A percentile compares a stretch with the other conserved stretches of the same genome.
These are phyloP conservation scores for Microdon myrmicae DNA, from an alignment of 2,888 invertebrate genomes.

Conservation along the genomic window DNA sequence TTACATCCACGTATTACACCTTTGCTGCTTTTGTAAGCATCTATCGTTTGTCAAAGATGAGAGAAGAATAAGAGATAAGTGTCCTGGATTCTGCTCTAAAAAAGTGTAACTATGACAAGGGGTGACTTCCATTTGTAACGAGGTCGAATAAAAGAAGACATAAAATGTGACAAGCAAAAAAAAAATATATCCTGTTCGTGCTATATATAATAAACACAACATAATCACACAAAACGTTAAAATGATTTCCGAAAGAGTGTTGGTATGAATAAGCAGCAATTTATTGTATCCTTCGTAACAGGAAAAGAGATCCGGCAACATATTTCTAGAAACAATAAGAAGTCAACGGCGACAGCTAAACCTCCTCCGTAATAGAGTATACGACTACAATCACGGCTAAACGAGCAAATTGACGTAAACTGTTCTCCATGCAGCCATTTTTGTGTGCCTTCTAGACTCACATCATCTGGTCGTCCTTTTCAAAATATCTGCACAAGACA, in stretches of 20 bases:
- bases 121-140: slow-evolving; percentile 18
- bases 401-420: slow-evolving; percentile 44
- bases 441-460: slow-evolving; percentile 7
- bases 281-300: slow-evolving; percentile 19
- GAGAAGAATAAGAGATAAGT: slow-evolving; percentile 22
- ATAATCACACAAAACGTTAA: slow-evolving; percentile 60
- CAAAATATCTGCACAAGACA: too few relatives aligned
- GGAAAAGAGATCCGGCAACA: slow-evolving; percentile 7
- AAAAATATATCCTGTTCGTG: slow-evolving; percentile 1
- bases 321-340: slow-evolving; percentile 28
- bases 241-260: slow-evolving; percentile 53
- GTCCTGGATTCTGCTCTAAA: slow-evolving; percentile 53
- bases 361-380: slow-evolving; percentile 37
- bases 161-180: slow-evolving; percentile 12
- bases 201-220: slow-evolving; percentile 57
- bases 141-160: slow-evolving; percentile 18
- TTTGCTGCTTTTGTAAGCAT: slow-evolving; percentile 8
- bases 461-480: too few relatives aligned
- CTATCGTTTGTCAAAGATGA: background rate
- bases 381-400: slow-evolving; percentile 44
- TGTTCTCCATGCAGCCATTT: slow-evolving; percentile 27
- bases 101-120: slow-evolving; percentile 33
- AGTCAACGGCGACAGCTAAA: slow-evolving; percentile 19
- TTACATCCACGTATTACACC: slow-evolving; percentile 13
- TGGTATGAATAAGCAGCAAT: slow-evolving; percentile 47